Conservation (phyloP, 2,888 invertebrate genomes). For the Tenthredo livida region DNA sequence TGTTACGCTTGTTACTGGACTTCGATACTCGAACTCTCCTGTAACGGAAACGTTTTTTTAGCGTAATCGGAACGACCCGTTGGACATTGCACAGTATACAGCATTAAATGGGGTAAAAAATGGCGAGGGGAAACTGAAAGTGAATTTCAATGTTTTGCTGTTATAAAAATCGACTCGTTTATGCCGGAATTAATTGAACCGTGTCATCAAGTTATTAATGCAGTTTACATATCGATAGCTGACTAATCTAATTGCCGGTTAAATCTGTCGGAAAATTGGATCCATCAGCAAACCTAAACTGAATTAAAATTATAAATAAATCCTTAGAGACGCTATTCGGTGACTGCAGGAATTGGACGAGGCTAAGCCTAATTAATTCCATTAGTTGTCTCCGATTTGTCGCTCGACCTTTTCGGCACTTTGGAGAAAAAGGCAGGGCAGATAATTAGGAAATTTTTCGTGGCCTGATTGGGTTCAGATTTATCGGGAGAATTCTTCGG, state of each 20-base stretch:
- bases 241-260: neutral
- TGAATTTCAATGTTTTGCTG: constrained; percentile 16
- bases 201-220: neutral
- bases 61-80: neutral
- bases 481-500: neutral
- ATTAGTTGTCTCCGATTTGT: constrained; percentile 10
- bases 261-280: neutral
- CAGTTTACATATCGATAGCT: neutral
- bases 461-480: constrained; percentile 29
- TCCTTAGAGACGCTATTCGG: neutral
- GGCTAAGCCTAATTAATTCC: constrained; percentile 41
- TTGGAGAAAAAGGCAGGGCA: neutral
- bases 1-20: constrained; percentile 12
- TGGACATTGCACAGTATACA: constrained; percentile 27
- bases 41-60: constrained; percentile 31
- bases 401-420: constrained; percentile 21
- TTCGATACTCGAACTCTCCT: constrained; percentile 2
- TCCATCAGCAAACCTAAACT: neutral
- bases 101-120: constrained; percentile 15
- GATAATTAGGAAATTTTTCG: constrained; percentile 33
- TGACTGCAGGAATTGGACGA: neutral
- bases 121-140: constrained; percentile 7
- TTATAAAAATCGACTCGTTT: constrained; percentile 14
- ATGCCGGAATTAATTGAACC: constrained; percentile 27
- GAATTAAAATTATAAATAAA: neutral